Base-by-base conservation (phyloP, 1,140 invertebrate species). In the Drosophila teissieri region DNA sequence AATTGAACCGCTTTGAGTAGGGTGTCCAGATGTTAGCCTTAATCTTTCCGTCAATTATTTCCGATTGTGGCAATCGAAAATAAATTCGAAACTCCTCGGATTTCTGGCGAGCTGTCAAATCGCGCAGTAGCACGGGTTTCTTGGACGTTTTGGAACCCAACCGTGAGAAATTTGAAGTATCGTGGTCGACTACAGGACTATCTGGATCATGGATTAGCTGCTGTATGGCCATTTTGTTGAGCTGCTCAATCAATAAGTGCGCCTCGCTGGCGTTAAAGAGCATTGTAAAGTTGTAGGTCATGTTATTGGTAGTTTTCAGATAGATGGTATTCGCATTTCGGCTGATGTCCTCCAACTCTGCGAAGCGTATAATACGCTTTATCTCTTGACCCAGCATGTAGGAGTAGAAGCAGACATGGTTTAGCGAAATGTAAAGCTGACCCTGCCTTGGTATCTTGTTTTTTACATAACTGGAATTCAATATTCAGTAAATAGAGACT, bases 171-270 rank as follows among this genome's bases (percentile, higher is more conserved):
- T 78, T 69, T 15, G 90, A 78, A 2, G 76, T 44, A 67, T 89
- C 67, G 62, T 80, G 90, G 68, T 92, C 88, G 6, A 92, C 85
- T 10, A 90, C 78, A 6, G 91, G 91, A 73, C 91, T 92, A 14
- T 92, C 91, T 1, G 91, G 91, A 57, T 92, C 94, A 11, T 92
- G 86, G 24, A 92, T 92, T 34, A 90, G 37, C 48, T 98, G 96
- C 95, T 98, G 98, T 95, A 99, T 98, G 45, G 98, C 98, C 93
- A 99, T 95, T 93, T 99, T 99, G 48, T 97, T 97, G 39, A 99
- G 93, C 93, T 99, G 98, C 85, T 98, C 96, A 95, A 99, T 98
- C 58, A 99, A 92, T 44, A 94, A 94, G 93, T 96, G 99, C 1
- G 98, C 98, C 92, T 99, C 98, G 42, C 94, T 95, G 91, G 97